phyloP scores from a whole-genome alignment of 64 coral and sea anemone genomes.

The Porites australiensis region DNA sequence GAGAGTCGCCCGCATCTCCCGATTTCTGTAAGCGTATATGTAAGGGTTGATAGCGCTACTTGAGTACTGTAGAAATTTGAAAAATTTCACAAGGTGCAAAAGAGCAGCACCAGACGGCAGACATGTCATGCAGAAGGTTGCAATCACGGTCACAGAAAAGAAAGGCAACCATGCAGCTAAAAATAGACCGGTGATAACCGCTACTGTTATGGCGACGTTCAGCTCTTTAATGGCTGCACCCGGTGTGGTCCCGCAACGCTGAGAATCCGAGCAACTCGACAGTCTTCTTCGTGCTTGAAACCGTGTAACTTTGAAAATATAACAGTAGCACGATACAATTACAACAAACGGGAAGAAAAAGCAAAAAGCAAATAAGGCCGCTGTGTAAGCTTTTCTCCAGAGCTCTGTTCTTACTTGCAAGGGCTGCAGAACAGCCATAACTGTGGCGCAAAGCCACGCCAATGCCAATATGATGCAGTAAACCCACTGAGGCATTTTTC shows the following conservation, averaged over 20 bases:
- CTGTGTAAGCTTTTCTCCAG: conserved; percentile 65
- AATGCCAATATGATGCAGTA: conserved; percentile 57
- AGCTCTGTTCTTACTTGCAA: conserved; percentile 24
- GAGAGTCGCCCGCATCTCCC: conserved; percentile 31
- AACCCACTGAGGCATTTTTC: conserved; percentile 33
- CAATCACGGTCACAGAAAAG: conserved; percentile 64
- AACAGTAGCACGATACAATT: conserved; percentile 62
- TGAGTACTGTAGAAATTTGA: conserved; percentile 88
- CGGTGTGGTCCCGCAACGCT: conserved; percentile 4
- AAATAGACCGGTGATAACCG: conserved; percentile 72
- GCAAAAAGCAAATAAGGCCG: conserved; percentile 42
- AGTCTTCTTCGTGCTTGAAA: conserved; percentile 30
- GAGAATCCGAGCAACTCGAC: not conserved
- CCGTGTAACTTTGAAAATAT: conserved; percentile 69
- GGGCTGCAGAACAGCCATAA: conserved; percentile 61
- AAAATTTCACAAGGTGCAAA: conserved; percentile 37
- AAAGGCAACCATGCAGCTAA: conserved; percentile 78
- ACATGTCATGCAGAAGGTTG: conserved; percentile 55
- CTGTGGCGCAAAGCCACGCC: conserved; percentile 65
- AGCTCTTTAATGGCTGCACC: conserved; percentile 57
- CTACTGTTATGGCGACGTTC: conserved; percentile 60
- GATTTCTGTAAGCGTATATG: conserved; percentile 70
- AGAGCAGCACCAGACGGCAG: conserved; percentile 11
- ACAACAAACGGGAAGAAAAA: conserved; percentile 72
- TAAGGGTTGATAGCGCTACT: conserved; percentile 69